Evolutionary conservation across 2,888 invertebrate genomes (phyloP).

Genomic region (Eilema griseolum): DNA sequence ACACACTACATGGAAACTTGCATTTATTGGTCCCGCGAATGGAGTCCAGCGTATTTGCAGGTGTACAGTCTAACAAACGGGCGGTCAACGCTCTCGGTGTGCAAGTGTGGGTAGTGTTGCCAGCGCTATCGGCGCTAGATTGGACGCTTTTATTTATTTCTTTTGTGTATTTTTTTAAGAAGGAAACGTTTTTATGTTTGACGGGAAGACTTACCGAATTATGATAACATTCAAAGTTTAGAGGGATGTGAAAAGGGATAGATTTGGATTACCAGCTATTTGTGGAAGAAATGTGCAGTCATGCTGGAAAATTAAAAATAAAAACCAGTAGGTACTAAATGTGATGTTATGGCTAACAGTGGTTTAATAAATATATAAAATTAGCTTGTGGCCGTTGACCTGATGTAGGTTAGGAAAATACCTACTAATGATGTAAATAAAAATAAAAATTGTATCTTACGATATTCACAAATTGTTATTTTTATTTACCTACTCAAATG

Average conservation of each 20-base stretch:
- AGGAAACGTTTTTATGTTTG: neutral
- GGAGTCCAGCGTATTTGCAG: slow-evolving; percentile 79
- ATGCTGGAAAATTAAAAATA: neutral
- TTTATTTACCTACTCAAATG: neutral
- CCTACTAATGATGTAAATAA: no score
- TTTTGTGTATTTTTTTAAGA: slow-evolving; percentile 1
- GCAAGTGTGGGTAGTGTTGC: slow-evolving; percentile 50
- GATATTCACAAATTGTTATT: neutral
- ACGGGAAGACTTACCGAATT: neutral
- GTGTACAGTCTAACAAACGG: slow-evolving; percentile 81
- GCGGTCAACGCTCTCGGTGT: slow-evolving; percentile 76
- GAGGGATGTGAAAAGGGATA: neutral
- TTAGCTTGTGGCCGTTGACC: no score
- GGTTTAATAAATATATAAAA: neutral
- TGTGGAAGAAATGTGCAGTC: neutral
- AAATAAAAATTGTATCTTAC: no score
- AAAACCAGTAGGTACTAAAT: neutral
- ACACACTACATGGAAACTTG: slow-evolving; percentile 61
- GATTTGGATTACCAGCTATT: neutral
- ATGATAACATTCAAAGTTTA: neutral
- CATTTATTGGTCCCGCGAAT: slow-evolving; percentile 65
- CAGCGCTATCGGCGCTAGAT: slow-evolving; percentile 6
- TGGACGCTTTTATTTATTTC: slow-evolving; percentile 8
- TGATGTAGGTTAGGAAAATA: neutral
- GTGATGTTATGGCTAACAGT: neutral